phyloP scores from a whole-genome alignment of 2,888 invertebrate species.

The Andrena hattorfiana region DNA sequence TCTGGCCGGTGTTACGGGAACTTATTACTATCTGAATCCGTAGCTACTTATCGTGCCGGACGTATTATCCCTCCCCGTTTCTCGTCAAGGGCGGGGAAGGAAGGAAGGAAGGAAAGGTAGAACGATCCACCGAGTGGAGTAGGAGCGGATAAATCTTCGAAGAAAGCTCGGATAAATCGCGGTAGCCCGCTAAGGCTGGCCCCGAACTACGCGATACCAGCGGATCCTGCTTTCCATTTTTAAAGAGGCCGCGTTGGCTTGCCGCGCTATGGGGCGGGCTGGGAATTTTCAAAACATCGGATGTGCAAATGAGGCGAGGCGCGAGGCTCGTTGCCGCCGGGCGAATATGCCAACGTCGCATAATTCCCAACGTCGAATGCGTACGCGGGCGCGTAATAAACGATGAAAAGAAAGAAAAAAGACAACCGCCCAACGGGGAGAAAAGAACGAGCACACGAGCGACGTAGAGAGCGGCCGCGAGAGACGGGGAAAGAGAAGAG shows the following conservation, averaged over 20 bases:
- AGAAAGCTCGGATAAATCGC: constrained; percentile 54
- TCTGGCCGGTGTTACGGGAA: constrained; percentile 33
- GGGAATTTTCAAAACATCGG: neutral
- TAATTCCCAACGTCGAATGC: constrained; percentile 52
- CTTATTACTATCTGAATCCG: constrained; percentile 61
- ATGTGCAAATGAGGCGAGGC: neutral
- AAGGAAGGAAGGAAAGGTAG: constrained; percentile 2
- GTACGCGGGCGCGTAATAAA: constrained; percentile 59
- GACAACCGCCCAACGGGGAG: constrained; percentile 1
- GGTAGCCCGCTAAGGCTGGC: constrained; percentile 36
- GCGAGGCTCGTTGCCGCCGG: neutral
- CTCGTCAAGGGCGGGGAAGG: constrained; percentile 11
- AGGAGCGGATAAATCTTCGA: constrained; percentile 14
- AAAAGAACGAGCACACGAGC: constrained; percentile 1
- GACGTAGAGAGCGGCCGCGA: neutral
- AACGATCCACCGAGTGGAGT: neutral
- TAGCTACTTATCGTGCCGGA: constrained; percentile 56
- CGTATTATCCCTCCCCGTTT: constrained; percentile 46
- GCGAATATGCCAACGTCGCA: constrained; percentile 15
- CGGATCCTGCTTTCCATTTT: neutral
- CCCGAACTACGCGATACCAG: constrained; percentile 36
- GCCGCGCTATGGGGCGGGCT: neutral
- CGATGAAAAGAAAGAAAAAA: constrained; percentile 46
- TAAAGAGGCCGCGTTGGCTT: neutral
- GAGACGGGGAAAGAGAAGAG: neutral